Evolutionary conservation across 2,888 invertebrate genomes (phyloP), one percentile per base, ranked within the genome.

Genomic region (Lasioglossum lativentre): DNA sequence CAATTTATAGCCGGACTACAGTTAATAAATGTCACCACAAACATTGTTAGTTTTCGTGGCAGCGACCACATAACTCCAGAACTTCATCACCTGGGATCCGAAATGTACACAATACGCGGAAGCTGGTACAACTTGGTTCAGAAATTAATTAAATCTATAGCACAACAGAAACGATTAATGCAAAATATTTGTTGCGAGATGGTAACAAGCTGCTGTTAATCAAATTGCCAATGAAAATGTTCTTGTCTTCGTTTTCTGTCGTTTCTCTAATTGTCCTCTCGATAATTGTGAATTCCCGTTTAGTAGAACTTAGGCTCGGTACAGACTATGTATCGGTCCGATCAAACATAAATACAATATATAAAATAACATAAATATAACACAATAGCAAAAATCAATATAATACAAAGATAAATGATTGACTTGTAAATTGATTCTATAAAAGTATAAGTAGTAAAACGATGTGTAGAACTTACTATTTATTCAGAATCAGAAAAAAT

Each of bases 1-100:
- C 23, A 66, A 66, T 66, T 66, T 66, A 66, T 66, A 19, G 66
- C 30, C 23, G 2, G 66, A 10, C 30, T 38, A 38, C 19, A 66
- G 66, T 34, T 66, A 66, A 66, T 84, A 59, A 75, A 80, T 77
- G 52, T 56, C 34, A 23, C 80, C 78, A 4, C 70, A 77, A 70
- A 77, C 34, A n/a, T 16, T 27, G 74, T 52, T 68, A 52, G 30
- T 68, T 40, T 30, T 5, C 34, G 19, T 8, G n/a, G 40, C 52
- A 34, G 40, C 45, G 76, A 76, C 63, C 38, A 12, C 16, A 40
- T n/a, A 66, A 66, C 66, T 66, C 66, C 66, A 66, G 34, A 66
- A 66, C 23, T 66, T 66, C 66, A 66, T 66, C 66, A 71, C 71
- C 27, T 27, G 71, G 38, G 56, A 75, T 71, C 34, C 14, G n/a